phyloP scores from a whole-genome alignment of 2,797 vertebrate species.

The Enteromius mattozi region DNA sequence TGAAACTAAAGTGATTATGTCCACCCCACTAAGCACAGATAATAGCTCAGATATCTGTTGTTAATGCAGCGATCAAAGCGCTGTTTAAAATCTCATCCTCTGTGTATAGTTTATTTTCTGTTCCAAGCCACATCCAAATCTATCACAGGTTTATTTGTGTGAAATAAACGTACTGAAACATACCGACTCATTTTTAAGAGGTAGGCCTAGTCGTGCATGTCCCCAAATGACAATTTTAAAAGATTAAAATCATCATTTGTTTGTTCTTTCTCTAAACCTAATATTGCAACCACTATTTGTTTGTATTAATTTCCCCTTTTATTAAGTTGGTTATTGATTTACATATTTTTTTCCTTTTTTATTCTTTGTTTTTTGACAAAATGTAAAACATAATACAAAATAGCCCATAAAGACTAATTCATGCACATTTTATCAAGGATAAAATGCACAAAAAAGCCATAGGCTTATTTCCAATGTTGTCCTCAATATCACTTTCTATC shows the following conservation, averaged over 20 bases:
- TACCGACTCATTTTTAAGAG: background rate
- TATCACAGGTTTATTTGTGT: background rate
- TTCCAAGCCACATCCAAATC: background rate
- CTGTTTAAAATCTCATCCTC: conserved; percentile 15
- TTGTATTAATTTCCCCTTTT: background rate
- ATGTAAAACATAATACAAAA: no score
- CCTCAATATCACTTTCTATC: background rate
- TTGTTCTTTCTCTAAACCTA: background rate
- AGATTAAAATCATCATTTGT: background rate
- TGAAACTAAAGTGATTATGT: conserved; percentile 70
- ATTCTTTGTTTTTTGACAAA: no score
- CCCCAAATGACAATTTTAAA: background rate
- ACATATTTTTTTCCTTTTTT: background rate
- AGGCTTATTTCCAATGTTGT: no score
- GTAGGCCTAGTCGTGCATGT: no score
- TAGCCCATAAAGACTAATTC: no score
- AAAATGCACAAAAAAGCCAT: no score
- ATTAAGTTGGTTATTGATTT: background rate
- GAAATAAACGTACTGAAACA: background rate
- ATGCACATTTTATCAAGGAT: no score
- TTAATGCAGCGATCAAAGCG: conserved; percentile 53
- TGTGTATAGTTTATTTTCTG: conserved; percentile 24
- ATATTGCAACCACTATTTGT: background rate
- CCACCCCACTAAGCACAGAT: conserved; percentile 70
- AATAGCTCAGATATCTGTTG: conserved; percentile 64